These are phyloP conservation scores for Antigone vipio DNA, from an alignment of 2,113 vertebrate genomes.

Conservation along the genomic window DNA sequence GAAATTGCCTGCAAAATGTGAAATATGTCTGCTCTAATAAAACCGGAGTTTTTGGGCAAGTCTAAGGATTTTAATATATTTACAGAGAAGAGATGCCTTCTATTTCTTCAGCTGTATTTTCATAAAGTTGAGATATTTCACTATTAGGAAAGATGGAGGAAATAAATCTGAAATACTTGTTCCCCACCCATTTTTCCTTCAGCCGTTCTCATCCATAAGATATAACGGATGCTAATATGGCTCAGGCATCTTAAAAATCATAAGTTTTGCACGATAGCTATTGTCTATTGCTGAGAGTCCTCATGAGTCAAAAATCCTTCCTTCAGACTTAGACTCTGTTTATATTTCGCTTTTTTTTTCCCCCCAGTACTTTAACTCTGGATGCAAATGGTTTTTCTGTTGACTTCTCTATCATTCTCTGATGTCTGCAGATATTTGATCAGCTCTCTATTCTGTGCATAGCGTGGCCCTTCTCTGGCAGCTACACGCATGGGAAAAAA, in stretches of 20 bases:
- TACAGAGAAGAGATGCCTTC: conserved; percentile 30
- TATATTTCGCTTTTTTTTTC: conserved; percentile 27
- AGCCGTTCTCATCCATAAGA: conserved; percentile 1
- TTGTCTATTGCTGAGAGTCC: conserved; percentile 10
- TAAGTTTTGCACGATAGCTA: neutral
- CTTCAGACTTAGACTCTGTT: conserved; percentile 13
- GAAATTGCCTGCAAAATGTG: conserved; percentile 26
- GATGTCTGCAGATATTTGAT: conserved; percentile 54
- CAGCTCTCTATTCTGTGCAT: conserved; percentile 41
- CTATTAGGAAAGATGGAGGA: conserved; percentile 49
- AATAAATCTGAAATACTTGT: conserved; percentile 58
- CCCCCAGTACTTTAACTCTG: conserved; percentile 30
- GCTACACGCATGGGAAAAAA: conserved; percentile 56
- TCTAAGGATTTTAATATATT: conserved; percentile 32
- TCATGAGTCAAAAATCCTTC: conserved; percentile 45
- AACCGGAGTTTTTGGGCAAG: conserved; percentile 26
- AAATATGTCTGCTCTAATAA: conserved; percentile 38
- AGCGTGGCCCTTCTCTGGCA: conserved; percentile 58
- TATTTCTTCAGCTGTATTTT: conserved; percentile 41
- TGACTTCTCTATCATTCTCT: conserved; percentile 67
- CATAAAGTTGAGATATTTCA: conserved; percentile 62
- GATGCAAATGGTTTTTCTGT: conserved; percentile 59
- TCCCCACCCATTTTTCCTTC: conserved; percentile 50
- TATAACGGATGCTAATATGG: conserved; percentile 29
- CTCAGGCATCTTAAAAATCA: neutral